Conservation (phyloP, 2,797 vertebrate species). For the Hippocampus kuda region DNA sequence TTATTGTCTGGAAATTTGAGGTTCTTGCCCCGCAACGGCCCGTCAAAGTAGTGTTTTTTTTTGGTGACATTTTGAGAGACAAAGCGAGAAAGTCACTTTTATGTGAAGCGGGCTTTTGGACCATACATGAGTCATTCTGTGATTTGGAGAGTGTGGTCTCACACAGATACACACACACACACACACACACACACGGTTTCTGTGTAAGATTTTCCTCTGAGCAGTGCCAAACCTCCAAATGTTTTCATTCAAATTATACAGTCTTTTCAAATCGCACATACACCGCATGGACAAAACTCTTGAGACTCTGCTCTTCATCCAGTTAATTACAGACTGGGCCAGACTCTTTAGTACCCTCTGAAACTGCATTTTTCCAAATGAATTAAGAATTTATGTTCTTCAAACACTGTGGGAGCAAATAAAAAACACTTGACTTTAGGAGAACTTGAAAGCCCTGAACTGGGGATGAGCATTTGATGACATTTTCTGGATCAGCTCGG, state of each 20-base stretch:
- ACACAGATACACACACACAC: conserved; percentile 24
- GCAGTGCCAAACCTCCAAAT: conserved; percentile 14
- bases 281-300: neutral
- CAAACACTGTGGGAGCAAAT: no score
- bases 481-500: neutral
- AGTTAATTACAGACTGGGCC: neutral
- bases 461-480: no score
- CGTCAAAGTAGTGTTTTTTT: neutral
- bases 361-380: neutral
- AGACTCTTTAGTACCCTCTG: neutral
- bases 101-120: conserved; percentile 12
- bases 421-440: no score
- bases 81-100: neutral
- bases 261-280: neutral
- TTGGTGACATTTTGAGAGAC: conserved; percentile 19
- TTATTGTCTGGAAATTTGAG: neutral
- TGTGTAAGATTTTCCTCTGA: conserved; percentile 46
- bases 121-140: conserved; percentile 40
- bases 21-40: neutral
- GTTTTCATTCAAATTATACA: conserved; percentile 6
- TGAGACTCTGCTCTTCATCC: neutral
- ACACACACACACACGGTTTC: conserved; percentile 1
- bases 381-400: neutral
- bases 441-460: no score
- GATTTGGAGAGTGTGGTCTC: conserved; percentile 27